Evolutionary conservation across 2,797 vertebrate genomes (phyloP).

Genomic region (Sebastes miniatus): DNA sequence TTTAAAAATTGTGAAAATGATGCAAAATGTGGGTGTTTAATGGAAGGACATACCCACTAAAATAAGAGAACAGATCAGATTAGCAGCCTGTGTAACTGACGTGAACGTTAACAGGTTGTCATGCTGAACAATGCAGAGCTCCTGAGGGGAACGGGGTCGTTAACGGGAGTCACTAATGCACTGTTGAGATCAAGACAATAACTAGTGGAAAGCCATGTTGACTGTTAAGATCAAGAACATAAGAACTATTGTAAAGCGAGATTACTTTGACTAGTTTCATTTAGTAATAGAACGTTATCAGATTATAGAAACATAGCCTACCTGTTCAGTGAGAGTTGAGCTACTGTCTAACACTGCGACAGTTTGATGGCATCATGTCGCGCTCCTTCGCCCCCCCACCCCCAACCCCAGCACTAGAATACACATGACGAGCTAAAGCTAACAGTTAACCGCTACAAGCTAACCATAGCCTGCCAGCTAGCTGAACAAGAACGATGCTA

Average conservation of each 20-base stretch:
- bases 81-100: not conserved
- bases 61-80: not conserved
- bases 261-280: not conserved
- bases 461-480: conserved; percentile 35
- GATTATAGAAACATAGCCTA: not conserved
- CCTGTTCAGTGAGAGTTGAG: conserved; percentile 44
- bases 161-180: not conserved
- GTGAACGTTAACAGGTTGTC: not conserved
- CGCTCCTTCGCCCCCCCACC: conserved; percentile 46
- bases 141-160: not conserved
- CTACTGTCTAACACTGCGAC: conserved; percentile 32
- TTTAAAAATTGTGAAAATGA: not conserved
- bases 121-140: not conserved
- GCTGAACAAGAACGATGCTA: conserved; percentile 16
- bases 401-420: conserved; percentile 37
- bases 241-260: not conserved
- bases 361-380: conserved; percentile 77
- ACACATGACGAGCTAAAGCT: conserved; percentile 74
- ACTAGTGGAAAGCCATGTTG: too few relatives aligned
- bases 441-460: conserved; percentile 40
- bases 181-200: not conserved
- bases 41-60: not conserved
- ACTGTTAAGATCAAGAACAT: too few relatives aligned
- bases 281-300: rapidly evolving
- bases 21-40: not conserved